Evolutionary conservation across 2,797 vertebrate genomes (phyloP), one percentile per base, ranked within the genome.

Genomic region (Emys orbicularis): DNA sequence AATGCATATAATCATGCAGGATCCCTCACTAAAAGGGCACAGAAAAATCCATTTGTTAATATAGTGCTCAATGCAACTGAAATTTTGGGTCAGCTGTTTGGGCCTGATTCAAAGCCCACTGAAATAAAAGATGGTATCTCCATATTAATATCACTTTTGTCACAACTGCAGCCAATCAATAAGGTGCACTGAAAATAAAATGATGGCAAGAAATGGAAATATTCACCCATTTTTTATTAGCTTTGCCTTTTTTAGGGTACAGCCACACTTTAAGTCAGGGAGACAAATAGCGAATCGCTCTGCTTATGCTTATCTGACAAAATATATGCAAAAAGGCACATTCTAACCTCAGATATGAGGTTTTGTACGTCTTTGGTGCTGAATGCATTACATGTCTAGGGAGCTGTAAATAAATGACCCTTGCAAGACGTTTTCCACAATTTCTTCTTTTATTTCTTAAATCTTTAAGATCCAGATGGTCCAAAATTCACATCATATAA

Each of bases 321-420:
- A 49, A 68, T 50, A 44, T 47, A 88, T 72, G 91, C 84, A 83
- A 95, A 95, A 72, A 88, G 53, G 57, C 79, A 89, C 86, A 81
- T 76, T 92, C 44, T 50, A 19, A 37, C 89, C 49, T 80, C 44
- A 79, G 86, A 83, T 54, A 82, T 34, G 49, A 1, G 0, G 37
- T 4, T 95, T 96, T 91, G 81, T 82, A 93, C 21, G 41, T 92
- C 81, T 93, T 91, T 83, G 89, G 56, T 93, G 59, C 79, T 91
- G 90, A 94, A 94, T 83, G 21, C 92, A 82, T 96, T 94, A 94
- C 91, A 91, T 96, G 96, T 87, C 92, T 94, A 83, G 79, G 80
- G 87, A 88, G 79, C 81, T 90, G 87, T 97, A 87, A 95, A 97
- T 92, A 96, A 98, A 95, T 95, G 61, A 96, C 92, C 92, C 81